These are phyloP conservation scores for Rhynchotus rufescens DNA, from an alignment of 2,797 vertebrate species.

Conservation along the genomic window DNA sequence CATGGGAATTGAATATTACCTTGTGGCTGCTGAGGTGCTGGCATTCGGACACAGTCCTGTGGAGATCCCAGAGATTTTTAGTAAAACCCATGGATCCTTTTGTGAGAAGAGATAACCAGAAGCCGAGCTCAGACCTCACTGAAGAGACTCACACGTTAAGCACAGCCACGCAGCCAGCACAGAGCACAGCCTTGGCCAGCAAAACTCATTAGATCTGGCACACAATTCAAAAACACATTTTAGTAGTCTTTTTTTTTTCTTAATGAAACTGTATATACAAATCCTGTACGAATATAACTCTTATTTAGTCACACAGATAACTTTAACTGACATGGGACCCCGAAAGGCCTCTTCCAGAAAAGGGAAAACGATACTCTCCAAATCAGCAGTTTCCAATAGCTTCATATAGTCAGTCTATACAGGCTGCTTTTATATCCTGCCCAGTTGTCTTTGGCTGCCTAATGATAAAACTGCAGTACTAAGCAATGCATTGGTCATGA, in stretches of 20 bases:
- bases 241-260: background rate
- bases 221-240: background rate
- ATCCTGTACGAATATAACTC: background rate
- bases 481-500: background rate
- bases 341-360: background rate
- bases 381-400: background rate
- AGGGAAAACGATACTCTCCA: background rate
- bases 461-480: background rate
- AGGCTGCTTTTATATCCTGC: background rate
- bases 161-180: background rate
- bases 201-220: background rate
- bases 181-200: rapidly evolving
- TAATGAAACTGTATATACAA: background rate
- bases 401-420: background rate
- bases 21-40: background rate
- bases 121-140: background rate
- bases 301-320: background rate
- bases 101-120: background rate
- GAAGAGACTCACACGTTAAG: background rate
- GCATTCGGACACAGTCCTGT: rapidly evolving
- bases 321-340: background rate
- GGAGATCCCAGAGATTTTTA: background rate
- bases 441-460: background rate
- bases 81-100: background rate
- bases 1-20: background rate